Base-by-base conservation (phyloP, 1,140 invertebrate species). In the Piezodorus guildinii region DNA sequence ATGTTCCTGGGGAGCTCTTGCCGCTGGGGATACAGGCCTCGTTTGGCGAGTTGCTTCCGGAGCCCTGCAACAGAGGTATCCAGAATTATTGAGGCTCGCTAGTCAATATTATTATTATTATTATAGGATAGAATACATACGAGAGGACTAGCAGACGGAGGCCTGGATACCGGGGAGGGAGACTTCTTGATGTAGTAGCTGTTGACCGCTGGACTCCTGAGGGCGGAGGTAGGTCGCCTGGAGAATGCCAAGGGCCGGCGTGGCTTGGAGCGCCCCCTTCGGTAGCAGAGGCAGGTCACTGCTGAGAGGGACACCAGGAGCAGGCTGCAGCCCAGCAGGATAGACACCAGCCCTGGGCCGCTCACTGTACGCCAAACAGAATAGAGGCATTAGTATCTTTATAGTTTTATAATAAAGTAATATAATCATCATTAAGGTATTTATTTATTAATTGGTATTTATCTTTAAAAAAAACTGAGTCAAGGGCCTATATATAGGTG, bases 151-250 rank as follows among this genome's bases (percentile, higher is more conserved):
- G 73, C 59, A 17, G 64, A 65, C 4, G 66, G 72, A 71, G 19
- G 68, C 62, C 79, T 80, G 54, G 81, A 80, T 0, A 56, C 52
- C 0, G 90, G 90, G 67, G 88, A 91, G 0, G 90, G 90, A 49
- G 85, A 90, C 74, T 93, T 94, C 75, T 91, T 91, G 69, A 93
- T 74, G 73, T 92, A 91, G 72, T 91, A 88, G 19, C 81, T 81
- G 58, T 84, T 83, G 23, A 79, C 73, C 1, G 84, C 80, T 0
- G 81, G 81, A 68, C 79, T 81, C 66, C 82, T 82, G 3, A 86
- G 52, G 23, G 52, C 84, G 0, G 84, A 84, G 0, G 81, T 84
- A 0, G 84, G 83, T 64, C 81, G 79, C 10, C 81, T 75, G 19
- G 79, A 76, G 67, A 84, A 80, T 2, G 80, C 79, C 63, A 83